These are phyloP conservation scores for Chlamydotis undulata DNA, from an alignment of 2,113 vertebrate genomes.

Conservation along the genomic window DNA sequence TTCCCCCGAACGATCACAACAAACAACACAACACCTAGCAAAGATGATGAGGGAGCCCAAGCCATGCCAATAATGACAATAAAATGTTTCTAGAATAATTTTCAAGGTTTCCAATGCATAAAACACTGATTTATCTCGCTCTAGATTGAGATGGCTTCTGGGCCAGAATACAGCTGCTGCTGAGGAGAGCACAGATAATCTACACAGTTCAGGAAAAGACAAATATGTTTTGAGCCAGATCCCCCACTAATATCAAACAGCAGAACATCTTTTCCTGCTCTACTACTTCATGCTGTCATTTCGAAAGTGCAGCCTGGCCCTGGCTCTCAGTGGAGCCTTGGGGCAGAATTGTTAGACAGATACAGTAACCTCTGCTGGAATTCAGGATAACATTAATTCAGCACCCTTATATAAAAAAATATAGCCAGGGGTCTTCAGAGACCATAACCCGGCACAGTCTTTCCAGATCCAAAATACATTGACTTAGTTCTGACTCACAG, in stretches of 20 bases:
- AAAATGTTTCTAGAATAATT: background rate
- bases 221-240: background rate
- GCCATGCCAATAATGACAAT: background rate
- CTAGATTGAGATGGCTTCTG: background rate
- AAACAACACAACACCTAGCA: background rate
- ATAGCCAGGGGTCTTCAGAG: background rate
- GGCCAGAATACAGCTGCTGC: background rate
- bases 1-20: background rate
- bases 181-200: background rate
- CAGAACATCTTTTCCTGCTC: background rate
- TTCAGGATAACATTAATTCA: background rate
- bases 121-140: background rate
- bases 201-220: background rate
- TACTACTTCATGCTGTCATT: background rate
- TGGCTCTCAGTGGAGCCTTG: background rate
- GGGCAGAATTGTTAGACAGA: background rate
- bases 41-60: background rate
- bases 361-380: background rate
- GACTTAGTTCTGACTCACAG: background rate
- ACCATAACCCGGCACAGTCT: background rate
- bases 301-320: background rate
- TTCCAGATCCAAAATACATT: background rate
- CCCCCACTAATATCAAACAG: background rate
- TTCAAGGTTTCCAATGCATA: background rate
- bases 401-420: background rate